Evolutionary conservation across 64 coral and sea anemone genomes (phyloP).

Genomic region (Anthopleura sola): DNA sequence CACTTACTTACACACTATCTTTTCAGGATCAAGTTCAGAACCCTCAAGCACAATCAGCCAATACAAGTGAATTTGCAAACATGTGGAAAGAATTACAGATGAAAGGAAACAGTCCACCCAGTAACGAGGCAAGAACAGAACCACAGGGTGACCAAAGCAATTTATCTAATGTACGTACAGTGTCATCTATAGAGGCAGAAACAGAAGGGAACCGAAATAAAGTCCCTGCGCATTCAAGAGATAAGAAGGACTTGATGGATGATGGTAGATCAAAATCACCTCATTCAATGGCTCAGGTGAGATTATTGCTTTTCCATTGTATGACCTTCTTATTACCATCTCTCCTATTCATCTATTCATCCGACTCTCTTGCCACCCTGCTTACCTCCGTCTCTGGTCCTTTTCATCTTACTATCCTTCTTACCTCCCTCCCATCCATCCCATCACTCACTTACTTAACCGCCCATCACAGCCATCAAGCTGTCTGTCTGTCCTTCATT

Average conservation of each 20-base stretch:
- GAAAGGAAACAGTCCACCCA: constrained; percentile 63
- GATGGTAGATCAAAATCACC: neutral
- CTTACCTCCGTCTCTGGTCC: neutral
- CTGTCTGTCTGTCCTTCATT: too few species aligned
- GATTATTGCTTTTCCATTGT: neutral
- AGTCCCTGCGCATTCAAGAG: neutral
- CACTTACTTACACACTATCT: too few species aligned
- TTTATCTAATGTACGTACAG: neutral
- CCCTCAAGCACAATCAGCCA: neutral
- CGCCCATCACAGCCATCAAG: too few species aligned
- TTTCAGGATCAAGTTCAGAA: neutral
- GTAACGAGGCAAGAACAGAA: neutral
- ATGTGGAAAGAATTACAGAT: constrained; percentile 91
- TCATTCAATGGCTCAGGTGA: neutral
- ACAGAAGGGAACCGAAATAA: neutral
- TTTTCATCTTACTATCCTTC: neutral
- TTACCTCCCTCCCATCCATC: neutral
- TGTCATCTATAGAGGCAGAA: neutral
- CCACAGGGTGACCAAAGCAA: neutral
- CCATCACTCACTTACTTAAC: too few species aligned
- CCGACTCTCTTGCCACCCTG: too few species aligned
- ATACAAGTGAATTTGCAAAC: constrained; percentile 77
- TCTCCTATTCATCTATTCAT: neutral
- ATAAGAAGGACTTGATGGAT: neutral
- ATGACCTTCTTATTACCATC: neutral